phyloP scores from a whole-genome alignment of 2,113 vertebrate genomes.

The Syngnathus floridae region DNA sequence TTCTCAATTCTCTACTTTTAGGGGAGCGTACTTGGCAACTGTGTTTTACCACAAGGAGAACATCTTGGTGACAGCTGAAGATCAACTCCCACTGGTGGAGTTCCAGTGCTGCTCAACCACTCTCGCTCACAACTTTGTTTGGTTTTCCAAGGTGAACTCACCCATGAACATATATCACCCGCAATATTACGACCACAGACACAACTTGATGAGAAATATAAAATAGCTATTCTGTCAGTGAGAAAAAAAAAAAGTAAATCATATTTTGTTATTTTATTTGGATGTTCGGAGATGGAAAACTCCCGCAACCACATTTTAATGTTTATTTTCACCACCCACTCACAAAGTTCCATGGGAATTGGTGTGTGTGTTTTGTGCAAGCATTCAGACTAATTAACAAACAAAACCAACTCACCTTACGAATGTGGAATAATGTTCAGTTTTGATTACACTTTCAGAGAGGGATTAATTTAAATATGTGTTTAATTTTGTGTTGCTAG shows the following conservation, averaged over 20 bases:
- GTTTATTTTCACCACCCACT: not conserved
- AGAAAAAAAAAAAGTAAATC: not conserved
- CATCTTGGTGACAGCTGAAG: constrained; percentile 70
- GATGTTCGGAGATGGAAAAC: not conserved
- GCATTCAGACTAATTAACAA: not conserved
- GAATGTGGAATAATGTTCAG: not conserved
- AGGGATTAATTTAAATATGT: not conserved
- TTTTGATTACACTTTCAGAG: not conserved
- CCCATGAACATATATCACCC: not conserved
- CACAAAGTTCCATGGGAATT: not conserved
- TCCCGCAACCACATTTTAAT: not conserved
- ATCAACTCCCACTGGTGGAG: constrained; percentile 73
- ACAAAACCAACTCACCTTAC: not conserved
- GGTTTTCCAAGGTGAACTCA: constrained; percentile 71
- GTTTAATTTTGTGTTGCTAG: not conserved
- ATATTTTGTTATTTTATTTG: not conserved
- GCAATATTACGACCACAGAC: not conserved
- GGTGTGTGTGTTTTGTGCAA: not conserved
- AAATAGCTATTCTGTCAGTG: not conserved
- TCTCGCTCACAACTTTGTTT: constrained; percentile 68
- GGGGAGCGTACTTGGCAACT: constrained; percentile 70
- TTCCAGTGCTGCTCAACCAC: constrained; percentile 73
- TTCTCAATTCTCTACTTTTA: constrained; percentile 15
- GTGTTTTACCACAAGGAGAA: constrained; percentile 73
- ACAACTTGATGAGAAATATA: not conserved